Base-by-base conservation (phyloP, 2,797 vertebrate genomes). In the Babyrousa celebensis region DNA sequence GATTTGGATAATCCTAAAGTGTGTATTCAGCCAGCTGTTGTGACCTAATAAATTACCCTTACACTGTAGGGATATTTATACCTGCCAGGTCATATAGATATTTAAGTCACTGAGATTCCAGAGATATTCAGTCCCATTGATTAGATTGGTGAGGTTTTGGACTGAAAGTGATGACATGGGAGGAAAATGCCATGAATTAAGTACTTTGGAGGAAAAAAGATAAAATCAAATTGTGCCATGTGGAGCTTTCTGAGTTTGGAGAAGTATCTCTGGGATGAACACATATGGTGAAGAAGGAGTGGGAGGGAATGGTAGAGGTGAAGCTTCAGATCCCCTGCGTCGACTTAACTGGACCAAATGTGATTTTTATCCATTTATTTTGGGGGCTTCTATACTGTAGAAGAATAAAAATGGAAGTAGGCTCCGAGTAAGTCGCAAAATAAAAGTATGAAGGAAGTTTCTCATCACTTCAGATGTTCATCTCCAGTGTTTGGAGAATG, bases 281-380 rank as follows among this genome's bases (percentile, higher is more conserved):
- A 86, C 23, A 97, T 56, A 71, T 89, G 60, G 70, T n/a, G 2
- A 72, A 88, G 71, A 77, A 91, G 14, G 40, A 62, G 12, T 78
- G 43, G 77, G 32, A 93, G 23, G 63, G 60, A 87, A 12, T 79
- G 4, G 54, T 80, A 52, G 29, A 88, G 65, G 54, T 40, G 67
- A 93, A 54, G 18, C 29, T 65, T 91, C 65, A 60, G 23, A 86
- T 79, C 8, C 3, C 4, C 21, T 82, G 16, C 3, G 93, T 12
- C 83, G 93, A 74, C 78, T 93, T 77, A 93, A 48, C 43, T 65
- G 78, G 79, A 93, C 18, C 18, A 93, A 48, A 36, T 89, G 25
- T 93, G 12, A 93, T 86, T 96, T 97, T 94, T 77, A 80, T 78
- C 78, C 72, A 23, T 82, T 82, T 77, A 14, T 75, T 56, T 92